Conservation (phyloP, 2,797 vertebrate species). For the Anabas testudineus region DNA sequence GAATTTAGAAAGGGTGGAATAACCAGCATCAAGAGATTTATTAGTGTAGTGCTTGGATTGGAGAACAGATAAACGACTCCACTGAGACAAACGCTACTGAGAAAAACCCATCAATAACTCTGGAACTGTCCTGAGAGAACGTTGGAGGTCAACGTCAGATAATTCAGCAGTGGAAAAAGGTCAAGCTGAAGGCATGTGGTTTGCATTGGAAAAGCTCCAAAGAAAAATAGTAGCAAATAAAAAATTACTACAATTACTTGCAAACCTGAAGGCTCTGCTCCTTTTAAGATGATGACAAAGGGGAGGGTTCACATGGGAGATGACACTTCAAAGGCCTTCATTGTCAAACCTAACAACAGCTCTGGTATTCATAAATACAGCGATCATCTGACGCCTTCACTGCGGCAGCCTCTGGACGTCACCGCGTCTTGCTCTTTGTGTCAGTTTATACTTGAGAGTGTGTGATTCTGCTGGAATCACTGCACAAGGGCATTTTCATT, state of each 20-base stretch:
- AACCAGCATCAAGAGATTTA: conserved; percentile 67
- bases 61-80: conserved; percentile 59
- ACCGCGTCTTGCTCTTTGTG: conserved; percentile 51
- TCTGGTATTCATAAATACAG: conserved; percentile 56
- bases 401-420: conserved; percentile 69
- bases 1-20: conserved; percentile 23
- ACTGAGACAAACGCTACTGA: conserved; percentile 13
- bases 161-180: conserved; percentile 55
- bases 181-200: conserved; percentile 45
- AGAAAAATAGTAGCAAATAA: conserved; percentile 31
- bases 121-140: conserved; percentile 45
- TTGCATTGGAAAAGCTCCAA: conserved; percentile 26
- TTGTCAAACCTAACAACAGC: conserved; percentile 71
- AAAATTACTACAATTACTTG: conserved; percentile 29
- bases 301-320: conserved; percentile 38
- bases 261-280: conserved; percentile 46
- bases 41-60: conserved; percentile 61
- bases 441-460: conserved; percentile 16
- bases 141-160: conserved; percentile 60
- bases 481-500: conserved; percentile 9
- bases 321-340: conserved; percentile 72
- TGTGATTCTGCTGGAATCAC: conserved; percentile 32
- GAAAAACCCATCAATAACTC: conserved; percentile 54
- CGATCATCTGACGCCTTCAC: conserved; percentile 50
- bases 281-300: conserved; percentile 57